phyloP scores from a whole-genome alignment of 2,797 vertebrate species.

The Oreochromis mossambicus region DNA sequence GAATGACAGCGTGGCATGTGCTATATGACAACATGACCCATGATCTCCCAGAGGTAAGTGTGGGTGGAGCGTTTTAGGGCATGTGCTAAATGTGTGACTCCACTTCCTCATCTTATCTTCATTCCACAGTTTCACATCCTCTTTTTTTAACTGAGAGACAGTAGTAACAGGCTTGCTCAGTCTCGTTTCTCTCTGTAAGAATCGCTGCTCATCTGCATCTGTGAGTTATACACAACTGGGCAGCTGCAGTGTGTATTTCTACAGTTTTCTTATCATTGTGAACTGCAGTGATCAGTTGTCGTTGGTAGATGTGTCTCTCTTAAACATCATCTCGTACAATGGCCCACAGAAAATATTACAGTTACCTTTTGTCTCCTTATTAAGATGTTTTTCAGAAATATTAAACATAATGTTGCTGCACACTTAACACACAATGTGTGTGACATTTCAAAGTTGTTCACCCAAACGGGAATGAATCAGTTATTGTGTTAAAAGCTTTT shows the following conservation, averaged over 20 bases:
- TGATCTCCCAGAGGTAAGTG: constrained; percentile 62
- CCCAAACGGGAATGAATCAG: neutral
- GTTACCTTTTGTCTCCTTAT: neutral
- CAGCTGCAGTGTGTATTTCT: constrained; percentile 6
- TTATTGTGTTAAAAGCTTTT: neutral
- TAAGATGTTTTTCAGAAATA: neutral
- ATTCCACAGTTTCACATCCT: constrained; percentile 64
- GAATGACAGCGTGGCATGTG: constrained; percentile 49
- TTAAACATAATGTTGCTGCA: neutral
- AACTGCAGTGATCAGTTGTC: constrained; percentile 7
- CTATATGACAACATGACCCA: constrained; percentile 65
- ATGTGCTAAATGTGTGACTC: constrained; percentile 74
- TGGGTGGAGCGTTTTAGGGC: constrained; percentile 55
- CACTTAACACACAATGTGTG: neutral
- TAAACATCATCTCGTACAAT: neutral
- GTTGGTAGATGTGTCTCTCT: neutral
- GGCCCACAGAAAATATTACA: neutral
- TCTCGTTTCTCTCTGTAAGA: constrained; percentile 11
- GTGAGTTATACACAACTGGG: constrained; percentile 3
- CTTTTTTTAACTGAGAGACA: constrained; percentile 56
- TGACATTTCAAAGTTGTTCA: neutral
- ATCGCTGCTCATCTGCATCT: constrained; percentile 1
- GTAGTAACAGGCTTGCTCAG: constrained; percentile 13
- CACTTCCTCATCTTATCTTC: constrained; percentile 67
- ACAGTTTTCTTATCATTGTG: neutral